Base-by-base conservation (phyloP, 2,888 invertebrate species). In the Eupithecia subfuscata region DNA sequence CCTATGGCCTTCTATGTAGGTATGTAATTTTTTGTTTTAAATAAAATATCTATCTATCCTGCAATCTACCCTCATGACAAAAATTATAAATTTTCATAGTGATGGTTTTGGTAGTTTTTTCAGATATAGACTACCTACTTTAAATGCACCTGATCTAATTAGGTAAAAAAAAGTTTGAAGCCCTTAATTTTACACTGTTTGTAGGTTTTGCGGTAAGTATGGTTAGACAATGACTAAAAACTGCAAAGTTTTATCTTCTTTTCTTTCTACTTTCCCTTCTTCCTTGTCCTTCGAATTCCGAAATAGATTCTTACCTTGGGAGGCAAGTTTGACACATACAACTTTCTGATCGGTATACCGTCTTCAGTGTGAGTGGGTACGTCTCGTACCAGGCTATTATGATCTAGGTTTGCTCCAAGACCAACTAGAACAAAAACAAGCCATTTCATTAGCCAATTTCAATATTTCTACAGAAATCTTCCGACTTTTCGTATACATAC, bases 301-400 rank as follows among this genome's bases (percentile, higher is more conserved):
- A 30, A 30, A 30, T 52, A 52, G 52, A 22, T 72, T 70, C 89
- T 90, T 89, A 96, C 96, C 87, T 95, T 94, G 76, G 94, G 91
- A 77, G 96, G 95, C 83, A 96, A 88, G 86, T 96, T 96, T 30
- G 95, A 92, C 76, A 96, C 91, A 84, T 96, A 96, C 74, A 96
- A 84, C 86, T 96, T 96, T 84, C 96, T 90, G 81, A 96, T 95
- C 25, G 95, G 96, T 84, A 95, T 94, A 76, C 95, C 95, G 88
- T 96, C 95, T 88, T 95, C 94, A 52, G 95, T 96, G 79, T 94
- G 94, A 78, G 94, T 95, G 74, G 95, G 94, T 79, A 90, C 88
- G 85, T 86, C 90, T 77, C 78, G 25, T 52, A 25, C 75, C 87
- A 90, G 86, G 87, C 63, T 18, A 75, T 87, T 80, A 48, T 85